Percentiles rank a stretch among this genome's conserved stretches.
These are phyloP conservation scores for zebrafish (Danio rerio) DNA, from an alignment of 2,113 vertebrate genomes.

Conservation along the genomic window GRCz12tu NC_133176.1:38802501-38803000, in stretches of 20 bases:
- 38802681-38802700: neutral
- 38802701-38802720: constrained; percentile 20
- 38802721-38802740: neutral
- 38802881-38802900: constrained; percentile 47
- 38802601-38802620: constrained; percentile 23
- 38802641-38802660: neutral
- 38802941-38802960: constrained; percentile 44
- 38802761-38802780: neutral
- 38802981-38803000: constrained; percentile 52
- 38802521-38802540: neutral
- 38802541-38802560: constrained; percentile 12
- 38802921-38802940: constrained; percentile 45
- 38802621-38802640: constrained; percentile 12
- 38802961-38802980: constrained; percentile 53
- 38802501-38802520: constrained; percentile 18
- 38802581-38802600: constrained; percentile 6
- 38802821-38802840: neutral
- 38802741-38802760: neutral
- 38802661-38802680: neutral
- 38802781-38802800: neutral
- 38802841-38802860: neutral
- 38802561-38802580: constrained; percentile 14
- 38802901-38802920: constrained; percentile 28
- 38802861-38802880: constrained; percentile 4
- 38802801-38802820: constrained; percentile 9